phyloP scores from a whole-genome alignment of 2,113 vertebrate species.

The Thermophis baileyi region DNA sequence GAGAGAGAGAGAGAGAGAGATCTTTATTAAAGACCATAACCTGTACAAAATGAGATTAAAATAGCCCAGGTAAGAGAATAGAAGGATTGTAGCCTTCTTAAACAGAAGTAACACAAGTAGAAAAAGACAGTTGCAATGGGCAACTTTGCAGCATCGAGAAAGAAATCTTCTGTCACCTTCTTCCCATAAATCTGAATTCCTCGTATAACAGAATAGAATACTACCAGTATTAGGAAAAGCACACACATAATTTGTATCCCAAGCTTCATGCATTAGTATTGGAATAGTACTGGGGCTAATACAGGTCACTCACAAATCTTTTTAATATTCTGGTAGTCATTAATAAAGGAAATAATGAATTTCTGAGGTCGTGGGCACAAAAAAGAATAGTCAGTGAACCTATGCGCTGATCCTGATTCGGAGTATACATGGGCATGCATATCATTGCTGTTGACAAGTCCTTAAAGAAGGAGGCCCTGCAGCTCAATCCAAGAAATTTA shows the following conservation, averaged over 20 bases:
- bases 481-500: background rate
- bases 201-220: background rate
- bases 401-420: background rate
- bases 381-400: background rate
- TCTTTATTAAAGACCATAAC: background rate
- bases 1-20: background rate
- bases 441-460: background rate
- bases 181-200: background rate
- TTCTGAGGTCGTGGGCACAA: background rate
- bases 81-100: background rate
- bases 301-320: background rate
- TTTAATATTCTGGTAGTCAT: background rate
- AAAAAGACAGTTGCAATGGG: background rate
- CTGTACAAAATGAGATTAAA: background rate
- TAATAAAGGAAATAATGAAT: background rate
- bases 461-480: background rate
- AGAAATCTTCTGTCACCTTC: background rate
- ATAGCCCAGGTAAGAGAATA: background rate
- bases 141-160: background rate
- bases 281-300: background rate
- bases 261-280: background rate
- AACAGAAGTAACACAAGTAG: background rate
- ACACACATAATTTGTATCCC: background rate
- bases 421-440: background rate
- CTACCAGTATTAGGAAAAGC: background rate